Evolutionary conservation across 2,113 vertebrate genomes (phyloP).

Genomic region (Halichoeres trimaculatus): DNA sequence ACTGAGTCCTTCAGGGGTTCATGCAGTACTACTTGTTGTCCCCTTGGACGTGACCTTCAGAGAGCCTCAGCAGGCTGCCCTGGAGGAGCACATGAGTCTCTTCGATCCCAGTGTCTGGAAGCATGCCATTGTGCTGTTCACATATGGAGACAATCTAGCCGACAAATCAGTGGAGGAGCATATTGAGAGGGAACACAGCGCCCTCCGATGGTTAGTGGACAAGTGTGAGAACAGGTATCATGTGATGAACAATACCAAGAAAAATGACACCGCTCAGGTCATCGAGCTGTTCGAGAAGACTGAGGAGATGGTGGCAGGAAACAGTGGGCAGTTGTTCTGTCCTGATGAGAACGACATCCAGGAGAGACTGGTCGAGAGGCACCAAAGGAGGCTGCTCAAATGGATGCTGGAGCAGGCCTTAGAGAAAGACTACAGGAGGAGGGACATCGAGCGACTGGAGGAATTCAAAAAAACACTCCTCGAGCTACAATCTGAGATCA

Average conservation of each 20-base stretch:
- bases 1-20: conserved; percentile 28
- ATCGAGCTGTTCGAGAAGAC: conserved; percentile 64
- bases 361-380: conserved; percentile 31
- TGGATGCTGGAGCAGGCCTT: conserved; percentile 20
- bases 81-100: conserved; percentile 53
- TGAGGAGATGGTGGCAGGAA: conserved; percentile 61
- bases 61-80: conserved; percentile 5
- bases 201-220: conserved; percentile 56
- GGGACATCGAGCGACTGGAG: conserved; percentile 36
- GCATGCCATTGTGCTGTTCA: conserved; percentile 65
- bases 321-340: conserved; percentile 31
- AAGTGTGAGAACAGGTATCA: conserved; percentile 70
- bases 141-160: conserved; percentile 46
- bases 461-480: conserved; percentile 36
- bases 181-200: conserved; percentile 51
- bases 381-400: conserved; percentile 31
- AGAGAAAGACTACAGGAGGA: conserved; percentile 24
- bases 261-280: conserved; percentile 35
- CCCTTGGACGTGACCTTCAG: conserved; percentile 49
- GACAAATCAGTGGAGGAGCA: conserved; percentile 58
- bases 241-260: conserved; percentile 50
- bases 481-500: conserved; percentile 26
- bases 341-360: conserved; percentile 24
- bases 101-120: conserved; percentile 61
- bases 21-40: conserved; percentile 61